Percentiles rank a stretch among this genome's conserved stretches.
Conservation (phyloP, 1,140 invertebrate genomes). For the Vanessa tameamea region DNA sequence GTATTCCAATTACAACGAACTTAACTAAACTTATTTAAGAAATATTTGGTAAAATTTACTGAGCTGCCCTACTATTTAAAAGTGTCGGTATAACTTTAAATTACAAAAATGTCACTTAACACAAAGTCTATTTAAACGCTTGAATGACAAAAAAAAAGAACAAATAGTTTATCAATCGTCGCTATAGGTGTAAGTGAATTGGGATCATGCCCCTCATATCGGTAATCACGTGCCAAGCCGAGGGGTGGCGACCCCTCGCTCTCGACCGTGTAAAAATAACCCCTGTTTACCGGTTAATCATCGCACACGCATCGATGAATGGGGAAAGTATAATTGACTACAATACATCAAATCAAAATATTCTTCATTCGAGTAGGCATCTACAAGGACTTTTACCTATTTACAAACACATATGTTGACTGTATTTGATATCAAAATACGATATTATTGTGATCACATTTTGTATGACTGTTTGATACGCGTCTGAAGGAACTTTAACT, state of each 20-base stretch:
- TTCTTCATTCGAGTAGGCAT: neutral
- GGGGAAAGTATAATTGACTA: slow-evolving; percentile 9
- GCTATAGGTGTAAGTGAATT: slow-evolving; percentile 54
- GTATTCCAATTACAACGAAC: too few relatives aligned
- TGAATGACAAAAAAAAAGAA: slow-evolving; percentile 33
- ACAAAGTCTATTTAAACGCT: slow-evolving; percentile 24
- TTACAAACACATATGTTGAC: neutral
- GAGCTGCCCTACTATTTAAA: neutral
- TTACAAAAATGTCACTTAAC: slow-evolving; percentile 27
- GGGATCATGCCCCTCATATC: slow-evolving; percentile 63
- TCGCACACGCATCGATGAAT: slow-evolving; percentile 42
- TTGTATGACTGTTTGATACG: too few relatives aligned
- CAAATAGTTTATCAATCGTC: slow-evolving; percentile 64
- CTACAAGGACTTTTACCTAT: neutral
- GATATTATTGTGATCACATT: too few relatives aligned
- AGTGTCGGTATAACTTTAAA: neutral
- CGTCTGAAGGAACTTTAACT: too few relatives aligned
- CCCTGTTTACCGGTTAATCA: slow-evolving; percentile 59
- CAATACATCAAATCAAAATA: slow-evolving; percentile 6
- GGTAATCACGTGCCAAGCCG: slow-evolving; percentile 58
- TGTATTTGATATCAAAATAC: too few relatives aligned
- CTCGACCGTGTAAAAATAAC: slow-evolving; percentile 58
- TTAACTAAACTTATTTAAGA: too few relatives aligned
- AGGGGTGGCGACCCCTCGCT: slow-evolving; percentile 53
- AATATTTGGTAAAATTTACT: too few relatives aligned